A percentile compares a stretch with the other conserved stretches of the same genome.
Evolutionary conservation across 2,797 vertebrate species (phyloP).

Genomic region (Lates japonicus): DNA sequence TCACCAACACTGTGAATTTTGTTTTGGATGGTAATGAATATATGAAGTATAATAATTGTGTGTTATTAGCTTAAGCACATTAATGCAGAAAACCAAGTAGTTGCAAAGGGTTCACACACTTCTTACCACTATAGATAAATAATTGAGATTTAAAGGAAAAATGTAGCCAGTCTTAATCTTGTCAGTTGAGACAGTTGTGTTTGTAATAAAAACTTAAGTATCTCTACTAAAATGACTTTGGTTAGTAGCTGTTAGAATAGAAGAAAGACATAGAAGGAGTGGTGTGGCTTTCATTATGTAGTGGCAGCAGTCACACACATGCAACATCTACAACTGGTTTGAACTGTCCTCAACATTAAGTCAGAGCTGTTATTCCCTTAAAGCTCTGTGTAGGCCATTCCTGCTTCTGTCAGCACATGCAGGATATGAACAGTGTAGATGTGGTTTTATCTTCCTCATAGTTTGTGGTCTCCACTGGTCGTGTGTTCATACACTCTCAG

Average conservation of each 20-base stretch:
- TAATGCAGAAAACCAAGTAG: too few relatives aligned
- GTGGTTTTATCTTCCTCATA: constrained; percentile 21
- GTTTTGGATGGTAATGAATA: too few relatives aligned
- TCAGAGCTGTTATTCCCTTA: constrained; percentile 6
- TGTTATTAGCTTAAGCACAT: too few relatives aligned
- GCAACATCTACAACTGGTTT: background rate
- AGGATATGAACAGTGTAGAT: background rate
- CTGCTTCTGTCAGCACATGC: background rate
- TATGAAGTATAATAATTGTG: too few relatives aligned
- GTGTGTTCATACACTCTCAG: background rate
- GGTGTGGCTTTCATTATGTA: background rate
- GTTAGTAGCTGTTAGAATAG: background rate
- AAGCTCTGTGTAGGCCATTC: constrained; percentile 1
- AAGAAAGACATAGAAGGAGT: background rate
- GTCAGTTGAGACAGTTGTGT: background rate
- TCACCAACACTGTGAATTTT: too few relatives aligned
- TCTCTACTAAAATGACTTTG: background rate
- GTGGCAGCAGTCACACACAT: background rate
- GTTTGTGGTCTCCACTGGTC: background rate
- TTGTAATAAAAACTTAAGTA: background rate
- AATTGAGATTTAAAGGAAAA: too few relatives aligned
- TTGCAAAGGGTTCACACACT: too few relatives aligned
- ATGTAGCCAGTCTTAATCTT: too few relatives aligned
- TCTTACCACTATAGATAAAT: too few relatives aligned
- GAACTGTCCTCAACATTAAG: background rate